A percentile compares a stretch with the other conserved stretches of the same genome.
Conservation (phyloP, 35 echinoderm and acorn worm species). For the Lytechinus pictus region DNA sequence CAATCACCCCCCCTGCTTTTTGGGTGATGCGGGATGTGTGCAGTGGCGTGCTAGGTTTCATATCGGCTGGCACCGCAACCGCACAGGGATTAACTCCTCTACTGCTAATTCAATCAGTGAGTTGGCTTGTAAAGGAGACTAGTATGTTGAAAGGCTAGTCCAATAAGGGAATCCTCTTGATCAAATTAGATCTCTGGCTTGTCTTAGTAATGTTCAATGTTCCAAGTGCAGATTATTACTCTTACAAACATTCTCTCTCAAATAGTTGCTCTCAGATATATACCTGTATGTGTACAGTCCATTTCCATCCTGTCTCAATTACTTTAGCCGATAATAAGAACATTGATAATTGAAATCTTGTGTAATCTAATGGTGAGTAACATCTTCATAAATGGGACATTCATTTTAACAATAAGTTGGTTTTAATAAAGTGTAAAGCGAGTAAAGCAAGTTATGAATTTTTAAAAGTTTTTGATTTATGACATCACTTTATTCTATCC, state of each 20-base stretch:
- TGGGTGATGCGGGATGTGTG: neutral
- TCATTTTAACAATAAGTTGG: too few species aligned
- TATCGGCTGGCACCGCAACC: constrained; percentile 13
- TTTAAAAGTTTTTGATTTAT: too few species aligned
- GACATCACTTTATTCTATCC: too few species aligned
- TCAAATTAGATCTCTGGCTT: neutral
- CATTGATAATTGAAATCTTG: neutral
- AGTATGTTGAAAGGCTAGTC: constrained; percentile 2
- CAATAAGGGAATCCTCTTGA: neutral
- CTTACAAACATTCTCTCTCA: neutral
- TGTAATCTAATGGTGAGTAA: neutral
- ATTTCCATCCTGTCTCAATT: neutral
- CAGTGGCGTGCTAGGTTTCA: constrained; percentile 8
- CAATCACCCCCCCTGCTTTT: constrained; percentile 46
- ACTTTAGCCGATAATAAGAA: neutral
- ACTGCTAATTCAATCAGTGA: constrained; percentile 34
- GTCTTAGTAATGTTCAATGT: neutral
- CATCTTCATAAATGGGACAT: too few species aligned
- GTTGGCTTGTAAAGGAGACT: neutral
- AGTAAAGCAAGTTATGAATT: too few species aligned
- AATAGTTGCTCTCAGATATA: neutral
- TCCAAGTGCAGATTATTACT: neutral
- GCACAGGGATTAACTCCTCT: neutral
- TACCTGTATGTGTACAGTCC: neutral
- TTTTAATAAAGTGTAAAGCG: too few species aligned